Evolutionary conservation across 2,113 vertebrate species (phyloP).

Genomic region (Sterna hirundo): DNA sequence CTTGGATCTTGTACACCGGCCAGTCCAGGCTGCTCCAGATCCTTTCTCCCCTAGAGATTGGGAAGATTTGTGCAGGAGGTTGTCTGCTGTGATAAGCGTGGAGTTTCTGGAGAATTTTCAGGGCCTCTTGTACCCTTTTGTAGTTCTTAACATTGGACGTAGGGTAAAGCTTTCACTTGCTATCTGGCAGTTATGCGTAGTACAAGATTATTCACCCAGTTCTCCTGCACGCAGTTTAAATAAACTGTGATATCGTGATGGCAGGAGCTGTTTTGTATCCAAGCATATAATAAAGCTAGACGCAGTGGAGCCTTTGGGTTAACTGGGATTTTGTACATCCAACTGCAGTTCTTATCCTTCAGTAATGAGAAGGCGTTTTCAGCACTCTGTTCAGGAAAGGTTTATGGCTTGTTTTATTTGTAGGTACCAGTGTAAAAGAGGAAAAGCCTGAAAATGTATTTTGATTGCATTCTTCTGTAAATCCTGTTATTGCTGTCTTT

Average conservation of each 20-base stretch:
- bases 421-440: not conserved
- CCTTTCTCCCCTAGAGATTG: not conserved
- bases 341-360: not conserved
- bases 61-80: not conserved
- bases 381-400: not conserved
- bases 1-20: not conserved
- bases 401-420: not conserved
- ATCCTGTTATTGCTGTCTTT: not conserved
- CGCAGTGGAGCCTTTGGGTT: not conserved
- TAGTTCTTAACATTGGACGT: accelerated
- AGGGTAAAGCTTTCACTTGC: not conserved
- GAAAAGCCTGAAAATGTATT: not conserved
- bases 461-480: not conserved
- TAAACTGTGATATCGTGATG: not conserved
- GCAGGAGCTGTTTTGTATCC: constrained; percentile 5
- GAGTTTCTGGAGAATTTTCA: constrained; percentile 9
- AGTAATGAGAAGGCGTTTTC: not conserved
- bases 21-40: not conserved
- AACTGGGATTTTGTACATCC: not conserved
- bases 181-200: not conserved
- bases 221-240: not conserved
- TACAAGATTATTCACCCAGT: not conserved
- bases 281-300: not conserved
- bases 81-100: not conserved
- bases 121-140: not conserved